Evolutionary conservation across 2,797 vertebrate species (phyloP).

Genomic region (Xenopus petersii): DNA sequence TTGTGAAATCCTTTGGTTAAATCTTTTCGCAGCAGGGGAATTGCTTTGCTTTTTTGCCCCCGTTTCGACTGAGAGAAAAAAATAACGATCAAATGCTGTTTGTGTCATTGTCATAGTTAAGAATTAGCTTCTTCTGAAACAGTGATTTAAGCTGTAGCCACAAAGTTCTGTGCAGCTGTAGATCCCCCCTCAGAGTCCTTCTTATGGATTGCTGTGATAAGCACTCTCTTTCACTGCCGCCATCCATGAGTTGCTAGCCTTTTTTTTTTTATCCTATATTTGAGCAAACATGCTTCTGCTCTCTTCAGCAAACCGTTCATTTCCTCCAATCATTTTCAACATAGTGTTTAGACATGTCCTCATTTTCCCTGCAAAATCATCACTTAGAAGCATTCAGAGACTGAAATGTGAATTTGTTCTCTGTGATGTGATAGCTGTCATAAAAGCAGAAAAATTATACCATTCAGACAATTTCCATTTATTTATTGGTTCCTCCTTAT

Average conservation of each 20-base stretch:
- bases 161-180: slow-evolving; percentile 30
- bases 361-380: slow-evolving; percentile 40
- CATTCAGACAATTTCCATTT: slow-evolving; percentile 19
- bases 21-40: slow-evolving; percentile 29
- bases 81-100: slow-evolving; percentile 10
- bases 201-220: slow-evolving; percentile 38
- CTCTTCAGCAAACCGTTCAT: slow-evolving; percentile 37
- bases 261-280: slow-evolving; percentile 20
- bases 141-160: slow-evolving; percentile 28
- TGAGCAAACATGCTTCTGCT: slow-evolving; percentile 40
- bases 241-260: slow-evolving; percentile 16
- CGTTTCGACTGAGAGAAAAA: slow-evolving; percentile 21
- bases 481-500: slow-evolving; percentile 24
- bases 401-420: slow-evolving; percentile 37
- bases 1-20: slow-evolving; percentile 33
- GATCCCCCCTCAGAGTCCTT: slow-evolving; percentile 9
- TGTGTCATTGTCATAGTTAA: slow-evolving; percentile 27
- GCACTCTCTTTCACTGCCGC: slow-evolving; percentile 27
- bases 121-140: slow-evolving; percentile 31
- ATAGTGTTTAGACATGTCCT: slow-evolving; percentile 38
- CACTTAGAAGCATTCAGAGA: slow-evolving; percentile 43
- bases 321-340: slow-evolving; percentile 34
- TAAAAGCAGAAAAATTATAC: slow-evolving; percentile 35
- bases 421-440: slow-evolving; percentile 39
- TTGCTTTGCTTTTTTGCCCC: slow-evolving; percentile 25